Evolutionary conservation across 37 sponge, comb jelly and placozoan species (phyloP).

Genomic region (Spongilla lacustris): DNA sequence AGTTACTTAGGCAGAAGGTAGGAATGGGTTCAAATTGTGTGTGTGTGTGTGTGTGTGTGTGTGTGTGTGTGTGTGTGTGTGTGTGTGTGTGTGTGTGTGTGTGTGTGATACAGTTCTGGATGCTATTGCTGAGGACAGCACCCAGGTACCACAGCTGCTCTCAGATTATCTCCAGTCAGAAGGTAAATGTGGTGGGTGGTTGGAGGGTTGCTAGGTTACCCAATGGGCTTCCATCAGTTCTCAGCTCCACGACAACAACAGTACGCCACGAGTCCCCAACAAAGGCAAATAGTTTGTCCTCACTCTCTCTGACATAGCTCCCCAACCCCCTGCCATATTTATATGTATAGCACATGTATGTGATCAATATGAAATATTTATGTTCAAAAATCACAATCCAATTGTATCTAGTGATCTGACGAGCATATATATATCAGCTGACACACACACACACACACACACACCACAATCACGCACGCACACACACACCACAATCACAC

Average conservation of each 20-base stretch:
- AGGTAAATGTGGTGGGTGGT: neutral
- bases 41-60: constrained; percentile 41
- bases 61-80: constrained; percentile 9
- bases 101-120: constrained; percentile 12
- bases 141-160: constrained; percentile 5
- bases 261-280: neutral
- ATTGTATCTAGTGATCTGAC: neutral
- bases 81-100: constrained; percentile 21
- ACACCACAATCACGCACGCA: neutral
- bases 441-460: neutral
- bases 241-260: neutral
- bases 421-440: no score
- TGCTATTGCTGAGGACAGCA: constrained; percentile 13
- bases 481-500: constrained; percentile 9
- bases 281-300: neutral
- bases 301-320: neutral
- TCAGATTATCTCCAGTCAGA: constrained; percentile 17
- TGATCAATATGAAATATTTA: neutral
- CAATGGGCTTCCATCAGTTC: neutral
- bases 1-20: neutral
- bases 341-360: neutral
- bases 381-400: neutral
- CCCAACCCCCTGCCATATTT: neutral
- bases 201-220: neutral
- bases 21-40: neutral